phyloP scores from a whole-genome alignment of 2,888 invertebrate species.

The Atethmia centrago region DNA sequence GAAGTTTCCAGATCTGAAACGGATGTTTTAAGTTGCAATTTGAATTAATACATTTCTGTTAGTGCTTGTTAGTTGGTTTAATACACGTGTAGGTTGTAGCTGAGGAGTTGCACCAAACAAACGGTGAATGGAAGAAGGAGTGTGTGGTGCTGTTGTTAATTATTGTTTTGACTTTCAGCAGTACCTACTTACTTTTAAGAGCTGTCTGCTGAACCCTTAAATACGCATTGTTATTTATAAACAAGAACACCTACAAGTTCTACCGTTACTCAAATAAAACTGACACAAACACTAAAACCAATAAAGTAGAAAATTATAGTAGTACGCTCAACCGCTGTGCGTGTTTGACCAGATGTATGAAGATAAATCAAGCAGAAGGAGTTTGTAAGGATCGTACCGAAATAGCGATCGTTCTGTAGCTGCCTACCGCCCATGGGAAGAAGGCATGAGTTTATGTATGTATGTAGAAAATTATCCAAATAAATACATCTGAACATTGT shows the following conservation, averaged over 20 bases:
- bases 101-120: neutral
- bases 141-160: neutral
- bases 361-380: neutral
- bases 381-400: neutral
- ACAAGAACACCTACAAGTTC: neutral
- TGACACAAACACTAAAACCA: neutral
- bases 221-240: neutral
- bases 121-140: neutral
- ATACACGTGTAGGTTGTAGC: neutral
- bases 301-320: neutral
- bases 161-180: neutral
- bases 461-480: neutral
- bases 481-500: neutral
- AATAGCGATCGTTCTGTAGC: neutral
- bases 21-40: conserved; percentile 56
- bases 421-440: neutral
- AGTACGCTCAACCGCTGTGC: neutral
- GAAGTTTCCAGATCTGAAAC: conserved; percentile 46
- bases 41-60: conserved; percentile 48
- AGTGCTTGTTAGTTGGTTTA: conserved; percentile 8
- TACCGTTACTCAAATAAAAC: neutral
- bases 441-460: neutral
- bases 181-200: neutral
- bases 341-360: neutral
- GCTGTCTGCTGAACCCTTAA: neutral